These are phyloP conservation scores for Pteropus alecto DNA, from an alignment of 2,113 vertebrate species.

Conservation along the genomic window DNA sequence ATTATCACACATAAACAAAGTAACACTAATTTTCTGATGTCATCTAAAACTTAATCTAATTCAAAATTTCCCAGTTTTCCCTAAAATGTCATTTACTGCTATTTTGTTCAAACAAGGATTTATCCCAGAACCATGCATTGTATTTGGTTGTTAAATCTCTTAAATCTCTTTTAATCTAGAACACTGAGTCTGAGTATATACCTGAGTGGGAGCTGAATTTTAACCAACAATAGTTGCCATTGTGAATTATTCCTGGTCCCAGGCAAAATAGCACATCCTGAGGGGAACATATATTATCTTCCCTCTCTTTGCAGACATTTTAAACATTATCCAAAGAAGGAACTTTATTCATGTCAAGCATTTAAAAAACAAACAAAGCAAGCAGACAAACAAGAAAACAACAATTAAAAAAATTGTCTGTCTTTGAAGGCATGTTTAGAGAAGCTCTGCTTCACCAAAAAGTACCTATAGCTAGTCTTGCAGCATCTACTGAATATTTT, in stretches of 20 bases:
- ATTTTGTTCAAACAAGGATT: background rate
- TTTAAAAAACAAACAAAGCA: background rate
- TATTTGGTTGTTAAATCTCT: background rate
- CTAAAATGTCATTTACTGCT: background rate
- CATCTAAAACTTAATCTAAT: background rate
- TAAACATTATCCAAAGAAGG: background rate
- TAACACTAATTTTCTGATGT: background rate
- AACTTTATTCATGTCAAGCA: background rate
- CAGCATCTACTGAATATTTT: background rate
- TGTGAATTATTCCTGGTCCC: background rate
- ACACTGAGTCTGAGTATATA: background rate
- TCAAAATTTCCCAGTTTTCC: background rate
- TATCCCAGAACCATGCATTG: background rate
- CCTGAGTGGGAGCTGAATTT: background rate
- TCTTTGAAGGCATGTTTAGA: background rate
- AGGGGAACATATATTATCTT: background rate
- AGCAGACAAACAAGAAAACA: too few species aligned
- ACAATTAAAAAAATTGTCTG: background rate
- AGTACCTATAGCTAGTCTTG: background rate
- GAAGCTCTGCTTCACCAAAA: background rate
- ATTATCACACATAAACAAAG: background rate
- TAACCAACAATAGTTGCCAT: background rate
- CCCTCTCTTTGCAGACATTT: background rate
- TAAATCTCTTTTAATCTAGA: background rate
- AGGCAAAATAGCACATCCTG: background rate